Evolutionary conservation across 1,140 invertebrate species (phyloP), one percentile per base, ranked within the genome.

Genomic region (Ericerus pela): DNA sequence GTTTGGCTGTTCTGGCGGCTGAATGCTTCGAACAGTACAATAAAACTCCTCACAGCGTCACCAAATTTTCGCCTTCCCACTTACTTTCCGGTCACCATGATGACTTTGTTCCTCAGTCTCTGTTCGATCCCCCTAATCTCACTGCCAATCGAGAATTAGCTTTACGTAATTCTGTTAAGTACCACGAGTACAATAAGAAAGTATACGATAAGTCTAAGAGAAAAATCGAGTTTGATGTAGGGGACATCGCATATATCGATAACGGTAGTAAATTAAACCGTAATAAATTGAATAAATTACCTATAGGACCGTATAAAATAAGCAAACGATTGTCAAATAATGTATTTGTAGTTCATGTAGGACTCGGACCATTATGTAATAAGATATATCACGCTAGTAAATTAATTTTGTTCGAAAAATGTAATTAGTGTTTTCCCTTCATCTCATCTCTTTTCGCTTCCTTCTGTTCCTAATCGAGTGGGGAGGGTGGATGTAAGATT

Each of bases 261-360:
- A 54, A 54, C 27, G 51, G 51, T 22, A 58, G 61, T 33, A 62
- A 59, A 56, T 26, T 62, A 28, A 61, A 62, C 47, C 57, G 60
- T 30, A 61, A 30, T 26, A 62, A 62, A 58, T 27, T 59, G 20
- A 56, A 62, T 43, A 33, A 61, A 54, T 38, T 62, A 14, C 53
- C 14, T n/a, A 55, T 54, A 22, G 51, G 52, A 54, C 53, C 53
- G 27, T 43, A 53, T 3, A 53, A 20, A 26, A 58, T 58, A 30
- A 29, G n/a, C n/a, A n/a, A n/a, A n/a, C n/a, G n/a, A n/a, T n/a
- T n/a, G n/a, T n/a, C n/a, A n/a, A n/a, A n/a, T n/a, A n/a, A n/a
- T n/a, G n/a, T n/a, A n/a, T n/a, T n/a, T n/a, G n/a, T n/a, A n/a
- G n/a, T n/a, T n/a, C n/a, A n/a, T n/a, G n/a, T n/a, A n/a, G n/a